Base-by-base conservation (phyloP, 2,113 vertebrate genomes). In the Cyphomyrus discorhynchus region DNA sequence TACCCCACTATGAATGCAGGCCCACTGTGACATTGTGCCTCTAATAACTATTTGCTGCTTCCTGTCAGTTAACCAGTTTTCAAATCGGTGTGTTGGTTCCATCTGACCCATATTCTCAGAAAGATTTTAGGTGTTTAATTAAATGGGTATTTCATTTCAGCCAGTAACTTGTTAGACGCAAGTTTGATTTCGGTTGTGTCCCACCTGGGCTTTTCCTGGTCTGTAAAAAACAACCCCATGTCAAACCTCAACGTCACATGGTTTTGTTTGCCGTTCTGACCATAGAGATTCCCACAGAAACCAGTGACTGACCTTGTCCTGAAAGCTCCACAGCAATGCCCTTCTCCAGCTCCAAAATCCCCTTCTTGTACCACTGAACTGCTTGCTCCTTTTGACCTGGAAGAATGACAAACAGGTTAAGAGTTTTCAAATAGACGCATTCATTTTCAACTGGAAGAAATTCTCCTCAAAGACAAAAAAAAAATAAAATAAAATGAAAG, bases 351-450 rank as follows among this genome's bases (percentile, higher is more conserved):
- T 97, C 97, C 94, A 96, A 94, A 92, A 99, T 97, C 77, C 98
- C 98, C 88, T 96, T 98, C 94, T 97, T 98, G 94, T 99, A 99
- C 97, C 97, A 98, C 95, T 96, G 96, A 89, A 98, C 96, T 93
- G 98, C 98, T 95, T 98, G 96, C 58, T 97, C 96, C 95, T 98
- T 99, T 56, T 97, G 97, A 93, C 97, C 98, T 98, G 95, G 93
- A 89, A 53, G 77, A 19, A 46, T 31, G n/a, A 87, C 27, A 53
- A 5, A 56, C 15, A 86, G 46, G 15, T 35, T 10, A n/a, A 84
- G 45, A 87, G 15, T 77, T 74, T 77, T 15, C 15, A 35, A 77
- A 77, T 17, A 4, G 11, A 74, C 0, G 1, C 46, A 50, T 47
- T 47, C 4, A n/a, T 86, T 31, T 50, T 49, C 45, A 85, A 2